These are phyloP conservation scores for Lepus timidus DNA, from an alignment of 2,113 vertebrate species.

Conservation along the genomic window DNA sequence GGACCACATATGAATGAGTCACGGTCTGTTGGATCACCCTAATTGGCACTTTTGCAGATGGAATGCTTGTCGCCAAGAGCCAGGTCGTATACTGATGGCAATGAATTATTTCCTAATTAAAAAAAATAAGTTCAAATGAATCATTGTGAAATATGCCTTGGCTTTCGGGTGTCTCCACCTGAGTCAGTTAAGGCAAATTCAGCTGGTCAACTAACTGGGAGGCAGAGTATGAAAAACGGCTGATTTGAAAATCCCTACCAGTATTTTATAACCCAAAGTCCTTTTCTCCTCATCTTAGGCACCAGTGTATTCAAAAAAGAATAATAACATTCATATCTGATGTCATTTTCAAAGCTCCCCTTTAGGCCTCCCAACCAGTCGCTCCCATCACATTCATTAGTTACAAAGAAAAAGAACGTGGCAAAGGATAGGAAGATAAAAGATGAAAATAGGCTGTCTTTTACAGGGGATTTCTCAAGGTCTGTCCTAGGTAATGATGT, in stretches of 20 bases:
- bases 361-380: not conserved
- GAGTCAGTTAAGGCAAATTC: not conserved
- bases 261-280: not conserved
- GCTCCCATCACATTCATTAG: constrained; percentile 1
- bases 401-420: constrained; percentile 47
- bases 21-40: not conserved
- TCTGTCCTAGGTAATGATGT: not conserved
- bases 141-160: not conserved
- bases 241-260: constrained; percentile 25
- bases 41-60: not conserved
- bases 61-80: not conserved
- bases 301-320: not conserved
- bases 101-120: constrained; percentile 49
- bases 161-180: not conserved
- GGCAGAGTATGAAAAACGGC: not conserved
- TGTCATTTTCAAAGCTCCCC: constrained; percentile 27
- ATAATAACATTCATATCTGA: not conserved
- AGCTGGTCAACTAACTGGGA: not conserved
- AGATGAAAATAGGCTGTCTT: not conserved
- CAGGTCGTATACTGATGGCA: not conserved
- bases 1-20: not conserved
- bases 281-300: not conserved
- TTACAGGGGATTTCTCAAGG: constrained; percentile 26
- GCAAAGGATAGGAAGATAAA: not conserved
- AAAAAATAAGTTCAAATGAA: not conserved